These are phyloP conservation scores for Anoplophora glabripennis DNA, from an alignment of 1,140 invertebrate species.

Conservation along the genomic window DNA sequence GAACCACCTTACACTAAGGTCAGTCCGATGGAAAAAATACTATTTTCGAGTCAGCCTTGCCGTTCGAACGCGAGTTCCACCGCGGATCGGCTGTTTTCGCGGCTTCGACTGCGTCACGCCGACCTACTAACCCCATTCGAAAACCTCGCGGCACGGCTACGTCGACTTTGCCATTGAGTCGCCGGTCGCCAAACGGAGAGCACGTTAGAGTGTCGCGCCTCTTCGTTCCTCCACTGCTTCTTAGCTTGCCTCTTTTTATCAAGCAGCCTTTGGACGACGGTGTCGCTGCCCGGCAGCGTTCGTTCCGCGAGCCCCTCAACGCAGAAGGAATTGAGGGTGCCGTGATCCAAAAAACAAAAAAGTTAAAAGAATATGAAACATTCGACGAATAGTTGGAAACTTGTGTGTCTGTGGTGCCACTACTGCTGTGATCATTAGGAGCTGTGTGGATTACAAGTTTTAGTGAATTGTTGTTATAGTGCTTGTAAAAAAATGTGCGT, in stretches of 20 bases:
- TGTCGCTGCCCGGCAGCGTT: no score
- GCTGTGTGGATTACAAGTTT: conserved; percentile 18
- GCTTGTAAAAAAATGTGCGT: not conserved
- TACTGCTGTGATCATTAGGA: conserved; percentile 22
- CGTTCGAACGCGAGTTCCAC: conserved; percentile 20
- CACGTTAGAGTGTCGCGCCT: conserved; percentile 9
- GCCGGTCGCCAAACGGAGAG: conserved; percentile 30
- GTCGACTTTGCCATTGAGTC: conserved; percentile 41
- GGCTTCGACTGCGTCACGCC: conserved; percentile 41
- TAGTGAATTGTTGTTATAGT: conserved; percentile 5
- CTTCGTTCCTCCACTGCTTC: conserved; percentile 1
- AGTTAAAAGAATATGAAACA: not conserved
- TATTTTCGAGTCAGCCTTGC: conserved; percentile 36
- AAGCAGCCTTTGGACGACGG: no score
- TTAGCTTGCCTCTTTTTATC: no score
- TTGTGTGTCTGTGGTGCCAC: not conserved
- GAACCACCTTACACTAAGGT: conserved; percentile 23
- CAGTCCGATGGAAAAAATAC: conserved; percentile 27
- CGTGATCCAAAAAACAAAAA: no score
- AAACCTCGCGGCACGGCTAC: conserved; percentile 39
- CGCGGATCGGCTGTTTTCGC: conserved; percentile 38
- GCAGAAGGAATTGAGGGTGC: no score
- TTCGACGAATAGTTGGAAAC: not conserved
- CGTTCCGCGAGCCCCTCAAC: no score
- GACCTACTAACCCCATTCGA: conserved; percentile 48